These are phyloP conservation scores for Struthio camelus DNA, from an alignment of 2,113 vertebrate genomes.

Conservation along the genomic window DNA sequence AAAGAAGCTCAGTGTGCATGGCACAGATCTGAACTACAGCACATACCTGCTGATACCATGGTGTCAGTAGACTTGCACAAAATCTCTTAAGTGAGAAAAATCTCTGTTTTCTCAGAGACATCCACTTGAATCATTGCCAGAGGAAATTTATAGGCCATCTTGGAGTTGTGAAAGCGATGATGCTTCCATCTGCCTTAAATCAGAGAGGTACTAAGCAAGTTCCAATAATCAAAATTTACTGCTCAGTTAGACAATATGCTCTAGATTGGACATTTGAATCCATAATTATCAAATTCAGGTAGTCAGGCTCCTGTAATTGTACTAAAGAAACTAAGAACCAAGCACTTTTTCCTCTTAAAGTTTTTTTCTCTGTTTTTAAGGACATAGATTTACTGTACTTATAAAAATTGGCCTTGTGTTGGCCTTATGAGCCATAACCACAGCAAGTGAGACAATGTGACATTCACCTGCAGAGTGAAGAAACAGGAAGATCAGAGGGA, in stretches of 20 bases:
- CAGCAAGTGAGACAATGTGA: not conserved
- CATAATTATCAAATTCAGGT: not conserved
- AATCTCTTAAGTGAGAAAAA: not conserved
- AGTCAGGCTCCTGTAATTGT: not conserved
- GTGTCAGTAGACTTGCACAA: not conserved
- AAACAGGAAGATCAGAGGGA: not conserved
- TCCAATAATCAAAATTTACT: not conserved
- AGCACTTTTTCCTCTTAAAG: not conserved
- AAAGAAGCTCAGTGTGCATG: not conserved
- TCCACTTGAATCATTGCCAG: not conserved
- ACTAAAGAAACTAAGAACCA: not conserved
- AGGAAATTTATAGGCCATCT: not conserved
- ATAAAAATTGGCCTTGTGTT: not conserved
- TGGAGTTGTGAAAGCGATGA: not conserved
- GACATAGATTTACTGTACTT: not conserved
- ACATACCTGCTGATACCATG: not conserved
- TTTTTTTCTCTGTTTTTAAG: not conserved
- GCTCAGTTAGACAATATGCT: not conserved
- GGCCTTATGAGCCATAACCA: not conserved
- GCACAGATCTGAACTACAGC: not conserved
- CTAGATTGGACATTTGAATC: not conserved
- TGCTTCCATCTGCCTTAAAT: constrained; percentile 26
- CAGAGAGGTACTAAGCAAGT: not conserved
- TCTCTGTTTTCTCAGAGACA: not conserved
- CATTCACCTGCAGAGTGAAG: not conserved